Evolutionary conservation across 2,888 invertebrate genomes (phyloP), one percentile per base, ranked within the genome.

Genomic region (Archips xylosteana): DNA sequence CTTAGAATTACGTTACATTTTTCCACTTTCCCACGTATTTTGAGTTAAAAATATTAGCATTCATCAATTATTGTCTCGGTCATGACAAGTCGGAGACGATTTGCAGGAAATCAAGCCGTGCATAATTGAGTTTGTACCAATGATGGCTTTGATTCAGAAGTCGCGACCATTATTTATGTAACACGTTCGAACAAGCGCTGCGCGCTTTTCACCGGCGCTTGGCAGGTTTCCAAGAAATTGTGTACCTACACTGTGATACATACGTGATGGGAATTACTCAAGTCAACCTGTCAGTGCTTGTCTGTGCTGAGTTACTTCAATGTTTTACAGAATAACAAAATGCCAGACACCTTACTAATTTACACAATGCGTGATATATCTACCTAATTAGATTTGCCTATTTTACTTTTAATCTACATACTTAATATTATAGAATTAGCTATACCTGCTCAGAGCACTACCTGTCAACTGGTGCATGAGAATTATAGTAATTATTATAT

Each of bases 161-260:
- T 75, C 76, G 73, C 72, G 71, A 73, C 74, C 73, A 76, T 79
- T 75, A 76, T 69, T 78, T 79, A 78, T 76, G 74, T 75, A 77
- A 75, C 75, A 66, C 76, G 76, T 76, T 76, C 77, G 78, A 80
- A 82, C 77, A 79, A 77, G 78, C 78, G 69, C 78, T 75, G 77
- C 76, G 79, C 79, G 77, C 79, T 82, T 81, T 80, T 80, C 78
- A 79, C 76, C 73, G 75, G 75, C 67, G 64, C 51, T 78, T 85
- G 84, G 83, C 82, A 74, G 67, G 65, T 60, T 79, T 81, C 82
- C 85, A 84, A 77, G 45, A 79, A 79, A 81, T 79, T 79, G 79
- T 80, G 75, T 79, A 76, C 74, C 54, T 60, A 42, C 42, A 60
- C 68, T 69, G 74, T 74, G 74, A 74, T 74, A 76, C 76, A 74